Conservation (phyloP, 1,140 invertebrate genomes). For the Neodiprion lecontei region DNA sequence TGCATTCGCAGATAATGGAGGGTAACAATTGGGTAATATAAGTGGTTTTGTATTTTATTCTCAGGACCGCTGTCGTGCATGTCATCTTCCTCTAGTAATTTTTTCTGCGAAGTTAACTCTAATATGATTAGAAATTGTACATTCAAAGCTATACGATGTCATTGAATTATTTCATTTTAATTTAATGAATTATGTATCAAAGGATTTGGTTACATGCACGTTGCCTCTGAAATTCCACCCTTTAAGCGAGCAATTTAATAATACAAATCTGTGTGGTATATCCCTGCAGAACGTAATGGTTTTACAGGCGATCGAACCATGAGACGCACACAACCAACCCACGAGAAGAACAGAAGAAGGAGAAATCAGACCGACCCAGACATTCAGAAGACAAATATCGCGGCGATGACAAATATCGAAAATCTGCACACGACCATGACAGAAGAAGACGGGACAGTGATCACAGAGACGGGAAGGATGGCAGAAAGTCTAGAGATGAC, state of each 20-base stretch:
- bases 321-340: conserved; percentile 49
- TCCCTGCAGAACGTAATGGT: conserved; percentile 63
- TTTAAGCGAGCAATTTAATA: conserved; percentile 52
- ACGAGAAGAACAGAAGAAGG: conserved; percentile 47
- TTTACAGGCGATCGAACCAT: conserved; percentile 59
- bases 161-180: too few species aligned
- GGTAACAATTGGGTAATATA: too few species aligned
- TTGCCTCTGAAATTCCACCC: background rate
- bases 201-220: too few species aligned
- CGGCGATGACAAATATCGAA: conserved; percentile 35
- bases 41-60: too few species aligned
- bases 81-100: too few species aligned
- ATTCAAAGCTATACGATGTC: too few species aligned
- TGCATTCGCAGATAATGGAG: too few species aligned
- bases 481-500: conserved; percentile 40
- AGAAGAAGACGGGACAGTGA: conserved; percentile 43
- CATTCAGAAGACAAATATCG: conserved; percentile 38
- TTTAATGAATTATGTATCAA: too few species aligned
- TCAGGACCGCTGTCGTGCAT: too few species aligned
- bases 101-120: too few species aligned
- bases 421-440: conserved; percentile 48
- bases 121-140: too few species aligned
- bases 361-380: conserved; percentile 40
- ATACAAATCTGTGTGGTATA: conserved; percentile 64
- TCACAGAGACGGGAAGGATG: conserved; percentile 46